Conservation (phyloP, 2,113 vertebrate genomes). For the Psephotus haematonotus region DNA sequence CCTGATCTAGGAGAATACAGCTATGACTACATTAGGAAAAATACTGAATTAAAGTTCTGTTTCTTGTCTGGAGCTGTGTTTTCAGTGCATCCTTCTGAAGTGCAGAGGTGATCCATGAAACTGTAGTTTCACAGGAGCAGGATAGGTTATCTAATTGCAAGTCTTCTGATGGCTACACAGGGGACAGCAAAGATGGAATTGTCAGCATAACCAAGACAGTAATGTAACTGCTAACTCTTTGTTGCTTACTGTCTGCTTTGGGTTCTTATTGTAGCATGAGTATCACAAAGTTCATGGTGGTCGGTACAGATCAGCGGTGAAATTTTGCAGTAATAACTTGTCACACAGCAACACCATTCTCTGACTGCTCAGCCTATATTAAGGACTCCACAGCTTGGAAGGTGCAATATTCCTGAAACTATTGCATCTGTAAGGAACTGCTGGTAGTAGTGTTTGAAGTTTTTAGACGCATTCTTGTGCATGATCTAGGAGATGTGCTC, state of each 20-base stretch:
- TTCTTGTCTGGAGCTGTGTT: neutral
- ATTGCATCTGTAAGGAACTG: neutral
- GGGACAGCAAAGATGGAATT: neutral
- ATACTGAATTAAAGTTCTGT: neutral
- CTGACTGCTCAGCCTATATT: neutral
- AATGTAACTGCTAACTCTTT: neutral
- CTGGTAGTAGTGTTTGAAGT: neutral
- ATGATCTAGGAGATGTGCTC: neutral
- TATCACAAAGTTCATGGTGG: rapidly evolving
- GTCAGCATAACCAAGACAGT: neutral
- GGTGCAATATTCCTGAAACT: neutral
- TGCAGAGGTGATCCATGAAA: neutral
- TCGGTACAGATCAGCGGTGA: neutral
- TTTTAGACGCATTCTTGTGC: neutral
- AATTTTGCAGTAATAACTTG: neutral
- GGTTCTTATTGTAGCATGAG: rapidly evolving
- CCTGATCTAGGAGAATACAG: neutral
- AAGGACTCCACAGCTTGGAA: neutral
- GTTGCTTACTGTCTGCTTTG: neutral
- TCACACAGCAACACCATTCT: neutral
- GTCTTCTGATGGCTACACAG: neutral
- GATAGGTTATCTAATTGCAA: rapidly evolving
- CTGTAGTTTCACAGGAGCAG: neutral
- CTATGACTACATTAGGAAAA: neutral
- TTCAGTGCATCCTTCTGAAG: neutral